phyloP scores from a whole-genome alignment of 1,140 invertebrate genomes.

The Bombus superbus region DNA sequence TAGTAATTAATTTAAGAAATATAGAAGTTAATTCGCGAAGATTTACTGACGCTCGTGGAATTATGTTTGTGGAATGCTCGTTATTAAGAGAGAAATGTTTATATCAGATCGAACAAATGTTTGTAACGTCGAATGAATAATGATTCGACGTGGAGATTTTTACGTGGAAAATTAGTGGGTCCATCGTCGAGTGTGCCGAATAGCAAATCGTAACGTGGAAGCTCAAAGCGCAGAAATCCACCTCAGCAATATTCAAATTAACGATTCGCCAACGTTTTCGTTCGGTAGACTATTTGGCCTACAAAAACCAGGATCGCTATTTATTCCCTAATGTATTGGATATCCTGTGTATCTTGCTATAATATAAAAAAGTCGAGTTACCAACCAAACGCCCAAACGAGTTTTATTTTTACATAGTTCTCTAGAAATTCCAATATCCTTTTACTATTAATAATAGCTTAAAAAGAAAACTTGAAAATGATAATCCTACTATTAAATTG shows the following conservation, averaged over 20 bases:
- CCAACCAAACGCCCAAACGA: not conserved
- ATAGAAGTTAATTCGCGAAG: not conserved
- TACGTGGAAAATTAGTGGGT: not conserved
- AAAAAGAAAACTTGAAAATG: not conserved
- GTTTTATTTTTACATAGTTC: not conserved
- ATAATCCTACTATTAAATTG: not conserved
- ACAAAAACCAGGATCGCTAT: slow-evolving; percentile 15
- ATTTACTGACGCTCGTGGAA: not conserved
- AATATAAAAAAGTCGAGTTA: not conserved
- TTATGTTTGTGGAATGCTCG: not conserved
- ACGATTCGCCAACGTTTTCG: slow-evolving; percentile 51
- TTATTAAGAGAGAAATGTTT: not conserved
- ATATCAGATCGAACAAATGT: not conserved
- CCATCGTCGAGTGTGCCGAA: not conserved
- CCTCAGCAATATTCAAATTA: slow-evolving; percentile 59
- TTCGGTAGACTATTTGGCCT: slow-evolving; percentile 24
- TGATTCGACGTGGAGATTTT: not conserved
- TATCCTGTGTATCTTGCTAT: not conserved
- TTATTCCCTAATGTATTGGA: slow-evolving; percentile 56
- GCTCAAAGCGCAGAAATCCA: slow-evolving; percentile 32
- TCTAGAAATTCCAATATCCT: not conserved
- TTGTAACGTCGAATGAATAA: not conserved
- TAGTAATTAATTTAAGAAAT: not conserved
- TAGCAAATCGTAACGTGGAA: slow-evolving; percentile 1
- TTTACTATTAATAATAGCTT: not conserved